Evolutionary conservation across 2,113 vertebrate genomes (phyloP).

Genomic region (Tursiops truncatus): DNA sequence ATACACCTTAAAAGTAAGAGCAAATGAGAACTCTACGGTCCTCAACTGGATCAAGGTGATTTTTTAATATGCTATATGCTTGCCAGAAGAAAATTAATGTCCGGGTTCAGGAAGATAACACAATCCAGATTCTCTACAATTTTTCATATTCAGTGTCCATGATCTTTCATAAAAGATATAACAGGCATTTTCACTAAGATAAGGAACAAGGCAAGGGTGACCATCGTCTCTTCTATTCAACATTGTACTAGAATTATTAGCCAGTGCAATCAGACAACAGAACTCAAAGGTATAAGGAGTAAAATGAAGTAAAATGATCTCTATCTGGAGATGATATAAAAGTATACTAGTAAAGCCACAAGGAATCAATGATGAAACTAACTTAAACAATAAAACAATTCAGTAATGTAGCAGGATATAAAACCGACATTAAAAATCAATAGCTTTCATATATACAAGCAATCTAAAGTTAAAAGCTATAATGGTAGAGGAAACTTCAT

Average conservation of each 20-base stretch:
- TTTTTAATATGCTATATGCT: background rate
- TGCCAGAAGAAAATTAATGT: background rate
- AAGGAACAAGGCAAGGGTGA: background rate
- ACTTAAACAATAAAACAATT: background rate
- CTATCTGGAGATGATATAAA: background rate
- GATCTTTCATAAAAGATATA: background rate
- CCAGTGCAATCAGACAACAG: background rate
- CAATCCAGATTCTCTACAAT: background rate
- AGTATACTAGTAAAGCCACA: background rate
- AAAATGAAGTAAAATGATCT: background rate
- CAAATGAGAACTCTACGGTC: background rate
- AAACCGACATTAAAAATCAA: constrained; percentile 15
- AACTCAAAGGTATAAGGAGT: background rate
- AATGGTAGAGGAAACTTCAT: background rate
- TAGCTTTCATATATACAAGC: background rate
- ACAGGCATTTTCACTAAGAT: background rate
- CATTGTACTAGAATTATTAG: background rate
- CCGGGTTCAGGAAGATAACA: background rate
- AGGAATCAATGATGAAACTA: background rate
- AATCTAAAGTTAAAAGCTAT: background rate
- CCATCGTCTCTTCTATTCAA: background rate
- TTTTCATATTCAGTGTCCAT: background rate
- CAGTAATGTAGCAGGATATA: background rate
- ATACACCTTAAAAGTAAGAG: background rate
- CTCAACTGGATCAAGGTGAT: background rate